Evolutionary conservation across 1,140 invertebrate genomes (phyloP), one percentile per base, ranked within the genome.

Genomic region (Drosophila lowei): DNA sequence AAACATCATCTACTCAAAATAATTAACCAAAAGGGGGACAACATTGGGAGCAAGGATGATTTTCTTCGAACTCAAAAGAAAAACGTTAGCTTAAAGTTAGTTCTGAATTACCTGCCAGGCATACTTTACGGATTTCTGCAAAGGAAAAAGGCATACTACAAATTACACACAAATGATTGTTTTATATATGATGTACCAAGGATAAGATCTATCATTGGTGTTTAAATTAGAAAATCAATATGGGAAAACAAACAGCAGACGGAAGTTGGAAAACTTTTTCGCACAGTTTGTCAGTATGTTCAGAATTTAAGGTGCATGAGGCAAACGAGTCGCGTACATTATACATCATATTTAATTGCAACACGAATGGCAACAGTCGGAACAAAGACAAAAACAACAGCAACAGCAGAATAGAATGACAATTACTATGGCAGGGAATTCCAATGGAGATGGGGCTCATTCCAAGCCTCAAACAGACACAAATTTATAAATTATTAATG

Each of bases 141-240:
- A 60, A 41, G 38, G 46, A 75, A 44, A 34, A 48, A 59, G 3
- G n/a, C 49, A 49, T 43, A 52, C 44, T 30, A 61, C 15, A 28
- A 23, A 25, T 61, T 46, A 16, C 16, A 30, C 13, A 23, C 43
- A 49, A 30, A 30, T 30, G 30, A 30, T 30, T 3, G 8, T 25
- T 5, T 25, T 5, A 6, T 25, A 25, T 25, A 25, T 25, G 5
- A 25, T 25, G 5, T 4, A 25, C 23, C 23, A 25, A 68, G 66
- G 64, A 70, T 68, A 43, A 30, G 16, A 42, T 25, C 25, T 18
- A 42, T 53, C 3, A 66, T 66, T 65, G 61, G 13, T 13, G 18
- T 43, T 3, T 11, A 42, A 50, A 66, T 56, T 66, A 75, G 1
- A 75, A 75, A 75, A 75, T 75, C 72, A 46, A 75, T 75, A 75